Evolutionary conservation across 2,113 vertebrate species (phyloP).

Genomic region (Chlamydotis undulata): DNA sequence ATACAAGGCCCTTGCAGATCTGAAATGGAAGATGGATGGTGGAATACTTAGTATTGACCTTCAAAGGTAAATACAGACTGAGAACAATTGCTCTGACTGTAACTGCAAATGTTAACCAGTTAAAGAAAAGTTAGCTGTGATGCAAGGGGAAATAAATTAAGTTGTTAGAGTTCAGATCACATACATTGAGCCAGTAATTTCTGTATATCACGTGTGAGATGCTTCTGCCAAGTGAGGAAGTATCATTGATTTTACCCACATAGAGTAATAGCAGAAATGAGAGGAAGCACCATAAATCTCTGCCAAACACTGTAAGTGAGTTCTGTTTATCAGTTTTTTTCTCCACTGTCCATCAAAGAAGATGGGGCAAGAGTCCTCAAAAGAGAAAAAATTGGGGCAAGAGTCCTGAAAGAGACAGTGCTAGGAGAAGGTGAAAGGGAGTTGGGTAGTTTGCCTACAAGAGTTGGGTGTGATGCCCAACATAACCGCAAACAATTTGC

Average conservation of each 20-base stretch:
- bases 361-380: background rate
- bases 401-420: background rate
- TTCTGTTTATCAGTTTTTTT: background rate
- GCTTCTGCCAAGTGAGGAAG: conserved; percentile 13
- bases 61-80: background rate
- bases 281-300: conserved; percentile 8
- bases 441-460: background rate
- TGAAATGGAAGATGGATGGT: background rate
- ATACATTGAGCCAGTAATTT: background rate
- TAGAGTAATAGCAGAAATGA: background rate
- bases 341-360: background rate
- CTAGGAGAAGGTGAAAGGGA: background rate
- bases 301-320: background rate
- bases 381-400: background rate
- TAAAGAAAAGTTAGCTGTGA: background rate
- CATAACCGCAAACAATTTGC: background rate
- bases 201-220: background rate
- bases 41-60: background rate
- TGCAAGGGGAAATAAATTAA: background rate
- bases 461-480: background rate
- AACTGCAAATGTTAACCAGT: background rate
- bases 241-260: conserved; percentile 20
- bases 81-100: background rate
- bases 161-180: background rate
- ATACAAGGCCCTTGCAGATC: background rate